phyloP scores from a whole-genome alignment of 2,113 vertebrate species.

The Proteles cristata region DNA sequence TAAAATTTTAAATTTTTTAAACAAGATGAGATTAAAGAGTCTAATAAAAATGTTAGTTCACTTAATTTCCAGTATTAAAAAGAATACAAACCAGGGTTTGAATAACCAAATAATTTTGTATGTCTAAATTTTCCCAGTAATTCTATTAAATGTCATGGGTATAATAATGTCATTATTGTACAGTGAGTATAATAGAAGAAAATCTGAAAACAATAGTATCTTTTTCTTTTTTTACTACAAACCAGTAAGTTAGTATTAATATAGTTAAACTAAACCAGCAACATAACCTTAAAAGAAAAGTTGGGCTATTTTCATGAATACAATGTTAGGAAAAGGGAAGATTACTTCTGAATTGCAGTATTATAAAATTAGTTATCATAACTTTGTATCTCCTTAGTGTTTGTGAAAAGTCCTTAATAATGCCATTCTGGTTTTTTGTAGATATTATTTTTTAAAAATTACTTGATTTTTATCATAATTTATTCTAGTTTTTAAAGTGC shows the following conservation, averaged over 20 bases:
- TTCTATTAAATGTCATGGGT: conserved; percentile 45
- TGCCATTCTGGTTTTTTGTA: conserved; percentile 6
- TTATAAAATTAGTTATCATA: conserved; percentile 40
- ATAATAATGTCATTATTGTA: not conserved
- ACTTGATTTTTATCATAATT: conserved; percentile 55
- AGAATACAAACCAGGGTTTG: not conserved
- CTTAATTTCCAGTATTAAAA: not conserved
- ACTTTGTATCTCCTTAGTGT: not conserved
- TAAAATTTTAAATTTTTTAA: not conserved
- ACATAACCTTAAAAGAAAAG: not conserved
- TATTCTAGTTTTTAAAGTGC: not conserved
- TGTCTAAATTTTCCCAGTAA: conserved; percentile 34
- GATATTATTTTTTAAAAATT: conserved; percentile 48
- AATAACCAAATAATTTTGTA: conserved; percentile 38
- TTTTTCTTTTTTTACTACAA: not conserved
- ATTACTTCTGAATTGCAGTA: conserved; percentile 27
- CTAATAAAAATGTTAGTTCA: not conserved
- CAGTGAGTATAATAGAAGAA: conserved; percentile 13
- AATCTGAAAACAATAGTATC: conserved; percentile 34
- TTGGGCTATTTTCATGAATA: conserved; percentile 35
- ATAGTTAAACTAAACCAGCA: conserved; percentile 43
- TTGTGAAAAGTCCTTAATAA: conserved; percentile 29
- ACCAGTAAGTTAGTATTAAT: conserved; percentile 39
- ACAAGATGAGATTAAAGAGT: not conserved
- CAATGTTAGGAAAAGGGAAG: not conserved